These are phyloP conservation scores for Heliconius congener DNA, from an alignment of 1,140 invertebrate genomes.

Conservation along the genomic window DNA sequence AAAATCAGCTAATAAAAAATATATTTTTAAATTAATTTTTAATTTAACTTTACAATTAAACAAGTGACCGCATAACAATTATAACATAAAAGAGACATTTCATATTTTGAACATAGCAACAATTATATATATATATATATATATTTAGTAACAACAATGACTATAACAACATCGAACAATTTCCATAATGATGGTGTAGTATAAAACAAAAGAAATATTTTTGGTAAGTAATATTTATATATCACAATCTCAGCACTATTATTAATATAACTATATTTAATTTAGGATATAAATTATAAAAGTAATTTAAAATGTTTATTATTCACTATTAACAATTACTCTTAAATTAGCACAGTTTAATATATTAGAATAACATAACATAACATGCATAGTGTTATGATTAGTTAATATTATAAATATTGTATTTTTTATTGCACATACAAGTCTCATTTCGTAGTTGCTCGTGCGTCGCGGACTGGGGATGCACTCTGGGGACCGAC, in stretches of 20 bases:
- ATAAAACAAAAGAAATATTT: background rate
- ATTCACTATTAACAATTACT: background rate
- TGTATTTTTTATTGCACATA: background rate
- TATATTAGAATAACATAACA: background rate
- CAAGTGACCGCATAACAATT: background rate
- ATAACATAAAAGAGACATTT: background rate
- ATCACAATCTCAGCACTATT: conserved; percentile 17
- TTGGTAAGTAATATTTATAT: conserved; percentile 22
- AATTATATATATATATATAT: background rate
- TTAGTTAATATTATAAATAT: background rate
- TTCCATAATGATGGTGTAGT: too few species aligned
- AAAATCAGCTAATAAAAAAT: too few species aligned
- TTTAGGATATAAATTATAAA: too few species aligned
- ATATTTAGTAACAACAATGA: background rate
- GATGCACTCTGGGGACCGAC: background rate
- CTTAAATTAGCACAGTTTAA: background rate
- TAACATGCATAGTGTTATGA: too few species aligned
- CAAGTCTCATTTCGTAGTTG: background rate
- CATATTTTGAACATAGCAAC: background rate
- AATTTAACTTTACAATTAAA: too few species aligned
- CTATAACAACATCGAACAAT: too few species aligned
- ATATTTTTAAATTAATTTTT: too few species aligned
- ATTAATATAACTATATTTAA: background rate
- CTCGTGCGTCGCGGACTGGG: too few species aligned
- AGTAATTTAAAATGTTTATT: too few species aligned